phyloP scores from a whole-genome alignment of 2,797 vertebrate genomes.

The Pseudotriccus pelzelni region DNA sequence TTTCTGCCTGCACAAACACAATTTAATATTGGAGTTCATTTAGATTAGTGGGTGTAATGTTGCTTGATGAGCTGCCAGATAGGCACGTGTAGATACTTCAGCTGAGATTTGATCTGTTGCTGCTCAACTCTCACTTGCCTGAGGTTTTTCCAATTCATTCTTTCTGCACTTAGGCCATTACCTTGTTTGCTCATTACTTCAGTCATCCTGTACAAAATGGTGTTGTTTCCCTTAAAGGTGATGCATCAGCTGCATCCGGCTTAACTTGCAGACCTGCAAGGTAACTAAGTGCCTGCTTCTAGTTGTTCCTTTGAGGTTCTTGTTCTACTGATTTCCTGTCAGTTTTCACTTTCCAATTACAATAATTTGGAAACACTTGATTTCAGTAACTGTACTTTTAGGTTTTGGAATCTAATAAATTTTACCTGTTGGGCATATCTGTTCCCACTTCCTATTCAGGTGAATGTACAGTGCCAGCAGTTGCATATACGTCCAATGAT shows the following conservation, averaged over 20 bases:
- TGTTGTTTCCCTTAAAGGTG: slow-evolving; percentile 60
- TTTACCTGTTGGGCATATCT: slow-evolving; percentile 1
- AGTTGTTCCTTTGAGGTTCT: slow-evolving; percentile 25
- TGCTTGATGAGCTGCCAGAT: slow-evolving; percentile 49
- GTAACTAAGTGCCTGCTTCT: slow-evolving; percentile 47
- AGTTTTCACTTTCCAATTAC: slow-evolving; percentile 35
- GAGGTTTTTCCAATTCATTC: slow-evolving; percentile 48
- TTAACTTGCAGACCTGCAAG: slow-evolving; percentile 50
- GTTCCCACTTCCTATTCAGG: background rate
- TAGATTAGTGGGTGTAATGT: slow-evolving; percentile 3
- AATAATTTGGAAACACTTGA: background rate
- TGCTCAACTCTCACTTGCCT: slow-evolving; percentile 55
- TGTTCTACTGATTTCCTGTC: slow-evolving; percentile 47
- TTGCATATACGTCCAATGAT: background rate
- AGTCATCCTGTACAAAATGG: slow-evolving; percentile 52
- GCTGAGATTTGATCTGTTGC: slow-evolving; percentile 22
- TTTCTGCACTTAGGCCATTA: slow-evolving; percentile 45
- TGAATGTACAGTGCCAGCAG: background rate
- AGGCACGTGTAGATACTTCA: slow-evolving; percentile 8
- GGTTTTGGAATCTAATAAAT: slow-evolving; percentile 32
- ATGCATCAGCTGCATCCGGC: slow-evolving; percentile 18
- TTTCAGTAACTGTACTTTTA: slow-evolving; percentile 33
- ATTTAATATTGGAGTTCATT: slow-evolving; percentile 25
- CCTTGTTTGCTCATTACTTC: slow-evolving; percentile 55
- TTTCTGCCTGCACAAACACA: slow-evolving; percentile 42